phyloP scores from a whole-genome alignment of 2,113 vertebrate genomes.

The Egretta garzetta region DNA sequence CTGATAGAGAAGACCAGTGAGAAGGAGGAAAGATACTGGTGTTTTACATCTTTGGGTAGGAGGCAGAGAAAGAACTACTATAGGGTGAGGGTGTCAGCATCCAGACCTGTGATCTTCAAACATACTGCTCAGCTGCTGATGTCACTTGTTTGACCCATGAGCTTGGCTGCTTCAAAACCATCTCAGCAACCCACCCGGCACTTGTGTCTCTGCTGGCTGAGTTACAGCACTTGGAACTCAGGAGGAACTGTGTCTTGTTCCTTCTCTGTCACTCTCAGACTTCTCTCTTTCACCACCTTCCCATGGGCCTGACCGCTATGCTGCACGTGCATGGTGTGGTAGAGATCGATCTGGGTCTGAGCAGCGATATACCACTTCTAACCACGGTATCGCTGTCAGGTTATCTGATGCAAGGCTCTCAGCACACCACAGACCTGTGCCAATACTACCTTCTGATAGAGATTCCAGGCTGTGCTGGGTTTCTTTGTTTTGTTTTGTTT shows the following conservation, averaged over 20 bases:
- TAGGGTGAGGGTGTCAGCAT: not conserved
- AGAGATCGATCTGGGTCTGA: not conserved
- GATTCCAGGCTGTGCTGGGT: not conserved
- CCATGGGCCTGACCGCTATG: rapidly evolving
- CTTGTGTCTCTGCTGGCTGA: not conserved
- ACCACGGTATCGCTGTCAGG: rapidly evolving
- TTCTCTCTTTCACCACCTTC: not conserved
- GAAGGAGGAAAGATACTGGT: not conserved
- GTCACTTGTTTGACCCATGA: not conserved
- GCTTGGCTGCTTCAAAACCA: not conserved
- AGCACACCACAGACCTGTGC: not conserved
- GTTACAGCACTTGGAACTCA: rapidly evolving
- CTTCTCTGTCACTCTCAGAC: not conserved
- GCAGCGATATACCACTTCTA: not conserved
- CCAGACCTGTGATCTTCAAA: not conserved
- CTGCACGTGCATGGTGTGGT: rapidly evolving
- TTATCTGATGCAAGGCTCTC: not conserved
- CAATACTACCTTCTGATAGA: not conserved
- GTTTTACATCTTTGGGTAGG: not conserved
- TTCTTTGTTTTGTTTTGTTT: not conserved
- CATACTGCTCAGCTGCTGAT: not conserved
- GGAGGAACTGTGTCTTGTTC: not conserved
- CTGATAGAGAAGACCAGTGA: not conserved
- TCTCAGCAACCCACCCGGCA: rapidly evolving
- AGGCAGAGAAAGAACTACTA: not conserved